Evolutionary conservation across 2,888 invertebrate species (phyloP), one percentile per base, ranked within the genome.

Genomic region (Holacanthella duospinosa): DNA sequence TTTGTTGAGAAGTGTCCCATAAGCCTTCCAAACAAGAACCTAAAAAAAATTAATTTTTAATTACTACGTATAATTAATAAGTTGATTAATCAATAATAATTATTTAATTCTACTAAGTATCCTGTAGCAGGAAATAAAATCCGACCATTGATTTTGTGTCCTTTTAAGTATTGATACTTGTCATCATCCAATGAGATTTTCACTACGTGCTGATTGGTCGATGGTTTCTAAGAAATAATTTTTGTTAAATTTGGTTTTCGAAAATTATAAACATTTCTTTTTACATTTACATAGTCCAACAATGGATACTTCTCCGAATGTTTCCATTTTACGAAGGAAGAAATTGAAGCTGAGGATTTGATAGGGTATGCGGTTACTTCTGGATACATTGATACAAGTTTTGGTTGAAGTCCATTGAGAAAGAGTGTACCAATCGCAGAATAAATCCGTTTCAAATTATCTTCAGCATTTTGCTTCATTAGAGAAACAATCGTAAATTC

Each of bases 311-410:
- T 59, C 4, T 59, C 26, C 6, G 74, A 66, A 73, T 95, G 93
- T 71, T 94, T 88, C 93, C 94, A 95, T 68, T 84, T 84, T n/a
- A 94, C 83, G 1, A 88, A 79, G 2, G 90, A 86, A 0, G 89
- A 83, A 55, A 94, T 81, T n/a, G 48, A 48, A 84, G 88, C 88
- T 0, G 89, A 86, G 0, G 94, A 95, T 1, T 88, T 87, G 36
- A 86, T 82, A 0, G 91, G 87, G 1, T 94, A 94, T 54, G 55
- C 4, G 21, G 82, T 75, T 0, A 91, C 80, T 54, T 82, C 75
- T 0, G 91, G 88, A 77, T 91, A 93, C 43, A 96, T 79, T 62
- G 85, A 84, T 29, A 83, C 78, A 16, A 88, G 77, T 70, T 84
- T 82, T 6, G 93, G 87, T 77, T 88, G 87, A 29, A 83, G 84